Conservation (phyloP, 2,888 invertebrate species). For the Gastrophysa polygoni region DNA sequence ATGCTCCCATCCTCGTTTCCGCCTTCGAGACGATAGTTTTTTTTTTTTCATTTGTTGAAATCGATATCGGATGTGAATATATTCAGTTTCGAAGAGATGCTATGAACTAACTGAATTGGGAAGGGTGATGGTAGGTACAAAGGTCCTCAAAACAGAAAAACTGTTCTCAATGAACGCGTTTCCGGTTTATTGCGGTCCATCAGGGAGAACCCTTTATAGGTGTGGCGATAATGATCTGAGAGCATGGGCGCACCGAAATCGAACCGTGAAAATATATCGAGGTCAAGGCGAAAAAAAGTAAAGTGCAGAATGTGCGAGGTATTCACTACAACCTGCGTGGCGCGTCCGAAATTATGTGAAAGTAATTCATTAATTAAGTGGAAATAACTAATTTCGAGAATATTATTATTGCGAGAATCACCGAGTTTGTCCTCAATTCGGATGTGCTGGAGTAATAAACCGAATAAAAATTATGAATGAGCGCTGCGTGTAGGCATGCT, state of each 20-base stretch:
- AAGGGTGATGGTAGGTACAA: neutral
- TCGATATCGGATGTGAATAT: no score
- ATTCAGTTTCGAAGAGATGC: no score
- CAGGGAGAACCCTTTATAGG: conserved; percentile 13
- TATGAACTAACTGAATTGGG: neutral
- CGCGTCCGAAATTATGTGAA: conserved; percentile 24
- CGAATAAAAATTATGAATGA: neutral
- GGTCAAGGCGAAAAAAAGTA: conserved; percentile 31
- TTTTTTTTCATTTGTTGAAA: no score
- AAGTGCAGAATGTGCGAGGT: conserved; percentile 22
- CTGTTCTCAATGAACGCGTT: conserved; percentile 10
- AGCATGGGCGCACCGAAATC: conserved; percentile 2
- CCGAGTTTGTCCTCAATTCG: conserved; percentile 14
- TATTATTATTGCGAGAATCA: conserved; percentile 17
- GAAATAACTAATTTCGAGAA: conserved; percentile 16
- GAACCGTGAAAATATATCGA: conserved; percentile 16
- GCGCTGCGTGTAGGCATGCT: neutral
- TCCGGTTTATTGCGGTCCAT: conserved; percentile 7
- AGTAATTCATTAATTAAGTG: conserved; percentile 27
- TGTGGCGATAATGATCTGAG: conserved; percentile 5
- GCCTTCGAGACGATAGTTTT: no score
- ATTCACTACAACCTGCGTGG: conserved; percentile 1
- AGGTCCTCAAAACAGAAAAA: neutral
- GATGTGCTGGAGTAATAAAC: neutral
- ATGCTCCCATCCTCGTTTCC: no score